A percentile compares a stretch with the other conserved stretches of the same genome.
These are phyloP conservation scores for Lithosia quadra DNA, from an alignment of 2,888 invertebrate species.

Conservation along the genomic window DNA sequence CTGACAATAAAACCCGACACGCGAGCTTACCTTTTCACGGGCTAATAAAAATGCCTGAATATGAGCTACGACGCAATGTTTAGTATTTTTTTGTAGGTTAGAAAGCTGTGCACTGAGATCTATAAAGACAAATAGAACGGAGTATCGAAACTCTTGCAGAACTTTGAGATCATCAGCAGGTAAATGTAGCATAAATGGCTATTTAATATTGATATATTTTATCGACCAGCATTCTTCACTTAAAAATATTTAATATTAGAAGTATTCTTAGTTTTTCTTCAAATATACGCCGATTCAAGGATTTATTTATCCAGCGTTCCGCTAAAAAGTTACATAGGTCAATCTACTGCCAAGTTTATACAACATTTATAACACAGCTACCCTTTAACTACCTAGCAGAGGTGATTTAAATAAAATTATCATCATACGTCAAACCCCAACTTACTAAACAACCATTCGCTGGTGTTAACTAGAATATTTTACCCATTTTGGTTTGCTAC, in stretches of 20 bases:
- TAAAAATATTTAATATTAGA: too few species aligned
- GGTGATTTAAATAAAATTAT: slow-evolving; percentile 31
- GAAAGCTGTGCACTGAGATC: too few species aligned
- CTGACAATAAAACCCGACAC: neutral
- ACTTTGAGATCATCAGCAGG: too few species aligned
- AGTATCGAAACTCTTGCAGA: too few species aligned
- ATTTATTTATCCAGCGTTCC: too few species aligned
- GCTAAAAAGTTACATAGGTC: neutral
- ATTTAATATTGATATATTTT: too few species aligned
- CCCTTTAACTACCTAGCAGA: slow-evolving; percentile 2
- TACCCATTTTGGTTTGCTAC: slow-evolving; percentile 52
- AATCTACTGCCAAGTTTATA: neutral
- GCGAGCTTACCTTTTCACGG: neutral
- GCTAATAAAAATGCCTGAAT: neutral
- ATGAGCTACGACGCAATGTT: neutral
- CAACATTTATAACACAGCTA: neutral
- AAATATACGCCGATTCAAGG: too few species aligned
- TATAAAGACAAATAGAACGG: too few species aligned
- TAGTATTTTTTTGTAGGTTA: too few species aligned
- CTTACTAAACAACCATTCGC: slow-evolving; percentile 39
- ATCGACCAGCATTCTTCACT: too few species aligned
- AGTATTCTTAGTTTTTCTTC: too few species aligned
- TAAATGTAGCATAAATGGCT: too few species aligned
- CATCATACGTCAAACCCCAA: slow-evolving; percentile 24
- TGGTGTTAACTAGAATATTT: slow-evolving; percentile 58